Base-by-base conservation (phyloP, 2,888 invertebrate species). In the Reticulitermes lucifugus region DNA sequence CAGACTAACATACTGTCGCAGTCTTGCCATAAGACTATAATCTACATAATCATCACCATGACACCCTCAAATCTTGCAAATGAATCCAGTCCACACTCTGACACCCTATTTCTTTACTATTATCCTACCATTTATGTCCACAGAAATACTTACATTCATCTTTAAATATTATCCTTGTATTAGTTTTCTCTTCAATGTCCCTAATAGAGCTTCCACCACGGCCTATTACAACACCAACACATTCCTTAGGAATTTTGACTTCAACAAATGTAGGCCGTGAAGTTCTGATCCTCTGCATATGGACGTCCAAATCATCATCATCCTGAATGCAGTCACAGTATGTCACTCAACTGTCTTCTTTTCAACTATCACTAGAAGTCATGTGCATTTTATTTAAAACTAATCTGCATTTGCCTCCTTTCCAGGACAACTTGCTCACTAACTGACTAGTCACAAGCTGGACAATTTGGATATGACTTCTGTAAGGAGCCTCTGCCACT, bases 181-280 rank as follows among this genome's bases (percentile, higher is more conserved):
- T 94, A 0, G 96, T 95, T 88, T 93, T 94, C 84, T 93, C 93
- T 90, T 97, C 95, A 86, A 98, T 94, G 85, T 94, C 92, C 90
- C 95, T 95, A 81, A 98, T 94, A 88, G 94, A 95, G n/a, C 93
- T 91, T 10, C 98, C 97, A 88, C 93, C 94, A 88, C 96, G 93
- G 65, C 98, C 92, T 85, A 92, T 92, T 29, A 92, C 88, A 35
- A 89, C 88, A 3, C 91, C 91, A 6, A 91, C 90, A 79, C 88
- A 88, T 59, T 90, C 90, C 22, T 89, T 88, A 0, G 91, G 91
- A 14, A 92, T 87, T 85, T 88, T 87, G 22, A 89, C 87, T 73
- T 89, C 88, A 71, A 88, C 87, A 29, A 85, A 85, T 60, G 84
- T 86, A 70, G 84, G 85, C n/a, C 88, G 85, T 29, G 86, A 86